Evolutionary conservation across 2,797 vertebrate species (phyloP).

Genomic region (Ctenopoma multispine): DNA sequence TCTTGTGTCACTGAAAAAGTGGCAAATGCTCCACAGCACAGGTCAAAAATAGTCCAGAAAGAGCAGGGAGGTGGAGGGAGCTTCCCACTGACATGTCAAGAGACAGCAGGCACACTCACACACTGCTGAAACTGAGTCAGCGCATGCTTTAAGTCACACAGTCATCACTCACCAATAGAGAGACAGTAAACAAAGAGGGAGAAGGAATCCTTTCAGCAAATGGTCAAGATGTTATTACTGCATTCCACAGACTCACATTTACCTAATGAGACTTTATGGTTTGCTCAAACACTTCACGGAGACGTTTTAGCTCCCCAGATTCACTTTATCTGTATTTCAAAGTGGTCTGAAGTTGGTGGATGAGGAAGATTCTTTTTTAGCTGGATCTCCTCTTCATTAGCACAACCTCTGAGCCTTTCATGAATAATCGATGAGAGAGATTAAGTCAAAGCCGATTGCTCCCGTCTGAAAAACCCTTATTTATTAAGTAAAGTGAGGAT

Average conservation of each 20-base stretch:
- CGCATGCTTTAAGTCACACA: conserved; percentile 66
- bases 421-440: conserved; percentile 45
- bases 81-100: conserved; percentile 51
- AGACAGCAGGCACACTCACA: conserved; percentile 54
- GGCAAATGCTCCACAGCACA: conserved; percentile 2
- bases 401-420: conserved; percentile 10
- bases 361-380: neutral
- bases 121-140: conserved; percentile 71
- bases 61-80: neutral
- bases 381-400: conserved; percentile 35
- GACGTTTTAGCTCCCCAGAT: neutral
- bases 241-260: neutral
- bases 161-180: conserved; percentile 53
- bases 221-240: neutral
- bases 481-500: conserved; percentile 17
- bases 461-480: conserved; percentile 10
- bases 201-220: conserved; percentile 4
- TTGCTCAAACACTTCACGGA: too few species aligned
- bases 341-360: neutral
- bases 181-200: conserved; percentile 59
- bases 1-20: neutral
- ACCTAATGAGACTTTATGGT: neutral
- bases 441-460: conserved; percentile 12
- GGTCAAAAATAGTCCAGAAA: conserved; percentile 30
- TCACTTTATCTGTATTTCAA: neutral